These are phyloP conservation scores for Oenanthe oenanthe DNA, from an alignment of 2,113 vertebrate genomes.

Conservation along the genomic window DNA sequence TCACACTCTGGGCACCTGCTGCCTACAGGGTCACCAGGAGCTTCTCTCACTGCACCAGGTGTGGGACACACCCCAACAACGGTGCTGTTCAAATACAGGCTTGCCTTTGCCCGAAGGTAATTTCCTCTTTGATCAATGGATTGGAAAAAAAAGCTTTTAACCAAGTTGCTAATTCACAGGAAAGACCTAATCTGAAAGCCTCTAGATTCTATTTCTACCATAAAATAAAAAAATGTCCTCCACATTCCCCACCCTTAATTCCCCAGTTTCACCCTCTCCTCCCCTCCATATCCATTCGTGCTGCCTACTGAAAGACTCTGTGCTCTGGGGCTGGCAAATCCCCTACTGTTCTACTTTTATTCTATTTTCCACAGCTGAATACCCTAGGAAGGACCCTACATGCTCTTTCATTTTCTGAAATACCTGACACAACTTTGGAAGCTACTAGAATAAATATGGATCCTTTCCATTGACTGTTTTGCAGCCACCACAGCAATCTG, in stretches of 20 bases:
- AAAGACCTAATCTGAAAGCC: not conserved
- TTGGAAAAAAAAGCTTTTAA: not conserved
- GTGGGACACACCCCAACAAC: not conserved
- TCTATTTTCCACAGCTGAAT: not conserved
- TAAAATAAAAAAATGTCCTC: accelerated
- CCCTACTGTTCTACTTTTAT: not conserved
- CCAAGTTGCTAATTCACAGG: not conserved
- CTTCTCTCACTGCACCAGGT: not conserved
- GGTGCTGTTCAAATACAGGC: not conserved
- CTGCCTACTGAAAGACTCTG: not conserved
- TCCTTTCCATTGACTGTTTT: not conserved
- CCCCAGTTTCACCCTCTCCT: not conserved
- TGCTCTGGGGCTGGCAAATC: not conserved
- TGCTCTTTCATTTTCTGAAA: not conserved
- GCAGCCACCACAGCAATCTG: not conserved
- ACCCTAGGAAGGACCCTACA: not conserved
- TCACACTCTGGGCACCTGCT: not conserved
- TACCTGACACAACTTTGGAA: not conserved
- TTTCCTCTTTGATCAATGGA: not conserved
- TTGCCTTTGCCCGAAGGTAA: not conserved
- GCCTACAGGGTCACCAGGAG: not conserved
- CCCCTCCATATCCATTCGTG: accelerated
- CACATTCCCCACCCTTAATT: not conserved
- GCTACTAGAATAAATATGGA: not conserved
- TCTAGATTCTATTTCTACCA: not conserved